Evolutionary conservation across 1,140 invertebrate genomes (phyloP).

Genomic region (Ostrea edulis): DNA sequence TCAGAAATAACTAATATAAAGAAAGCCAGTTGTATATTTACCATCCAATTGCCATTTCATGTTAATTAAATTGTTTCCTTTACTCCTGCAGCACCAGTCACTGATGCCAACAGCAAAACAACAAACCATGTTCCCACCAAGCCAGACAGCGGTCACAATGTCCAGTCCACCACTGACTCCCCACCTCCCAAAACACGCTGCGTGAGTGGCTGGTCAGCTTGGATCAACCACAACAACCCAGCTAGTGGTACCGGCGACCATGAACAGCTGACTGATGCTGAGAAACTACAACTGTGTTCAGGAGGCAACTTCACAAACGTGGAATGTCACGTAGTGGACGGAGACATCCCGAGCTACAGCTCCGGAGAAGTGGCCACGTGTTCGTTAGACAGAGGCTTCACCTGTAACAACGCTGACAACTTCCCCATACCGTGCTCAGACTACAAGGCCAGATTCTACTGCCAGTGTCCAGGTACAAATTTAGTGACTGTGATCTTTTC

Average conservation of each 20-base stretch:
- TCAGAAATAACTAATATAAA: no score
- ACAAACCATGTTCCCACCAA: constrained; percentile 6
- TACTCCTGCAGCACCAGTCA: constrained; percentile 11
- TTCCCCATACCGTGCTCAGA: constrained; percentile 72
- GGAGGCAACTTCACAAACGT: constrained; percentile 65
- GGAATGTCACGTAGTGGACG: constrained; percentile 66
- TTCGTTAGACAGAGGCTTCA: constrained; percentile 53
- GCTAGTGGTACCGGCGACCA: constrained; percentile 58
- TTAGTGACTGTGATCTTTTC: no score
- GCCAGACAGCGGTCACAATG: background rate
- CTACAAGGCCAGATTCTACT: constrained; percentile 77
- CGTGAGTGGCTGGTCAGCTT: constrained; percentile 50
- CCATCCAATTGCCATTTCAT: no score
- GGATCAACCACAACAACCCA: constrained; percentile 62
- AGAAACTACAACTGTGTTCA: constrained; percentile 64
- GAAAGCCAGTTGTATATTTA: no score
- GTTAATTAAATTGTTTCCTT: background rate
- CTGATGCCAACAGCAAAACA: constrained; percentile 19
- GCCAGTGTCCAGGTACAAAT: constrained; percentile 70
- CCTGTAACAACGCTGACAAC: constrained; percentile 63
- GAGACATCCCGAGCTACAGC: constrained; percentile 53
- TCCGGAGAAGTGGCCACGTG: constrained; percentile 56
- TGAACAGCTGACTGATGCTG: constrained; percentile 64
- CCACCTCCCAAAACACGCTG: constrained; percentile 49
- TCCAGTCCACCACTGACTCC: constrained; percentile 33